These are phyloP conservation scores for Telmatochromis brichardi DNA, from an alignment of 2,113 vertebrate species.

Conservation along the genomic window DNA sequence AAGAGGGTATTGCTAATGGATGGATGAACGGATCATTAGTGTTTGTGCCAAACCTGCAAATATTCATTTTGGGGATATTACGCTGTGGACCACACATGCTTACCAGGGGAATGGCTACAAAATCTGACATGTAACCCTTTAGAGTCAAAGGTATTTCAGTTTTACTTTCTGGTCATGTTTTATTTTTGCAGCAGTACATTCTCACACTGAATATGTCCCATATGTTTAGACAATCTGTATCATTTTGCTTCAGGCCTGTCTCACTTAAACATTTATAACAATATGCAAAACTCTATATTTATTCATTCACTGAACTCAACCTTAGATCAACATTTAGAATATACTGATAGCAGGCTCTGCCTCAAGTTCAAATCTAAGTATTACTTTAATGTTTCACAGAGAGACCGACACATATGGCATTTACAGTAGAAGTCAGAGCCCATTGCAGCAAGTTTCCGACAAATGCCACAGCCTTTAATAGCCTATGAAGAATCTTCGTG, in stretches of 20 bases:
- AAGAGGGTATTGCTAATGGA: not conserved
- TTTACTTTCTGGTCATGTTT: not conserved
- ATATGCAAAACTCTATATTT: not conserved
- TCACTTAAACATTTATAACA: not conserved
- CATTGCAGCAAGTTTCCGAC: not conserved
- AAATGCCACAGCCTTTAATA: not conserved
- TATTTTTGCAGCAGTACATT: not conserved
- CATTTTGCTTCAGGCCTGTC: not conserved
- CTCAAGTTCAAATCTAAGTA: not conserved
- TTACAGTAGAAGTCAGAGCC: not conserved
- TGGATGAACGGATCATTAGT: not conserved
- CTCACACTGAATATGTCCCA: not conserved
- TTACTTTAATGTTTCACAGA: not conserved
- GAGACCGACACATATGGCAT: not conserved
- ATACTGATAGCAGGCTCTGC: not conserved
- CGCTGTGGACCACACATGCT: not conserved
- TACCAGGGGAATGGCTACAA: not conserved
- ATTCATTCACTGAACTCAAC: not conserved
- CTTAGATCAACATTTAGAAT: not conserved
- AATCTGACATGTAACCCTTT: not conserved
- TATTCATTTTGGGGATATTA: not conserved
- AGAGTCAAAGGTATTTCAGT: not conserved
- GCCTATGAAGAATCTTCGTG: not conserved
- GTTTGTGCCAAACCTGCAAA: not conserved
- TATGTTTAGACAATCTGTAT: not conserved